phyloP scores from a whole-genome alignment of 2,888 invertebrate species.

The Cremastinae sp. region DNA sequence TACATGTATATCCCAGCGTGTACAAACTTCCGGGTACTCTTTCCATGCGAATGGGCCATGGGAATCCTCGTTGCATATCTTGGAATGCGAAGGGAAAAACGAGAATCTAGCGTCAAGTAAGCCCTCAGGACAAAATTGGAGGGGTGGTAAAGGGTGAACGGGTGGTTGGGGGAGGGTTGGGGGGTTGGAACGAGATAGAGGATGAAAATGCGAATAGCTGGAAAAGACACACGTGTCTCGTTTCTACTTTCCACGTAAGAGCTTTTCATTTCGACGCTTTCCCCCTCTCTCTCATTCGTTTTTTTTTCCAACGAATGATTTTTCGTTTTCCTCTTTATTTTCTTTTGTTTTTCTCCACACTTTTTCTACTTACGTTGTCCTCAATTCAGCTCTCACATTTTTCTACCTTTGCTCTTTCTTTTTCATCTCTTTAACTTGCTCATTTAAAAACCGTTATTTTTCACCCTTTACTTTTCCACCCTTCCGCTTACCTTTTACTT shows the following conservation, averaged over 20 bases:
- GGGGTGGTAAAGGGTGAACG: background rate
- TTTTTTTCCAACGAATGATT: background rate
- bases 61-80: slow-evolving; percentile 27
- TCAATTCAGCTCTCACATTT: background rate
- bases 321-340: background rate
- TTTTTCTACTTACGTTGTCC: background rate
- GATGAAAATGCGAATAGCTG: slow-evolving; percentile 29
- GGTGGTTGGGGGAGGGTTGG: background rate
- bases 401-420: background rate
- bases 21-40: slow-evolving; percentile 32
- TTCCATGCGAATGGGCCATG: slow-evolving; percentile 27
- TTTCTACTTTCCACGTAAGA: background rate
- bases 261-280: slow-evolving; percentile 8
- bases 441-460: too few species aligned
- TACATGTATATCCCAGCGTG: slow-evolving; percentile 40
- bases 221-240: slow-evolving; percentile 4
- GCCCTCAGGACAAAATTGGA: background rate
- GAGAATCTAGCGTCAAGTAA: slow-evolving; percentile 37
- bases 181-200: slow-evolving; percentile 16
- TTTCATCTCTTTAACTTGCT: background rate
- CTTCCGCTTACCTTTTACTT: too few species aligned
- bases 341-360: slow-evolving; percentile 3
- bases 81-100: slow-evolving; percentile 27
- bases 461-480: too few species aligned
- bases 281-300: too few species aligned